These are phyloP conservation scores for Leucophora obtusa DNA, from an alignment of 2,888 invertebrate species.

Conservation along the genomic window DNA sequence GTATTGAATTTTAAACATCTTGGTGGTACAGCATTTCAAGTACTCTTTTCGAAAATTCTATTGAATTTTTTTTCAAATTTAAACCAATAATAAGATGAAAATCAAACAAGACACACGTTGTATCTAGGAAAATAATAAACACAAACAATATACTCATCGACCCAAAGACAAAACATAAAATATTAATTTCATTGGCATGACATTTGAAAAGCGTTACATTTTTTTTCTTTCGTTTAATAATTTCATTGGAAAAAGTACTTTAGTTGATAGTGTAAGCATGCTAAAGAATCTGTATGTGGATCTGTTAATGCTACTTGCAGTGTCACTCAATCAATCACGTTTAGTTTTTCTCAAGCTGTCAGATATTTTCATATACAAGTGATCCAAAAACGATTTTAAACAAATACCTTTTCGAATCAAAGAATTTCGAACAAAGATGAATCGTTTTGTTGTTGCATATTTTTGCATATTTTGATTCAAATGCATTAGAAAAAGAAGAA, in stretches of 20 bases:
- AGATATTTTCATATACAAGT: too few relatives aligned
- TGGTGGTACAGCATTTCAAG: slow-evolving; percentile 25
- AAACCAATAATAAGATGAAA: slow-evolving; percentile 28
- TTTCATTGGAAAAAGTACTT: slow-evolving; percentile 21
- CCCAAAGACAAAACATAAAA: slow-evolving; percentile 3
- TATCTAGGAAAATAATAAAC: not conserved
- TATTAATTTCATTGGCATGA: slow-evolving; percentile 10
- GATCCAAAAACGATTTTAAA: too few relatives aligned
- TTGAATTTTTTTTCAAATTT: slow-evolving; percentile 34
- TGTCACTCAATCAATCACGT: slow-evolving; percentile 55
- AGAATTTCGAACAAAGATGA: too few relatives aligned
- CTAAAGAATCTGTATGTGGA: slow-evolving; percentile 21
- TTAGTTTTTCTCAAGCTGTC: not conserved
- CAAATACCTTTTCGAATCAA: too few relatives aligned
- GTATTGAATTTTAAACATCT: slow-evolving; percentile 11
- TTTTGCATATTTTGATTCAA: too few relatives aligned
- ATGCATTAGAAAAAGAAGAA: too few relatives aligned
- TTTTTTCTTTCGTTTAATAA: slow-evolving; percentile 11
- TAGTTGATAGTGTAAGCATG: not conserved
- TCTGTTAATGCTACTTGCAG: slow-evolving; percentile 26
- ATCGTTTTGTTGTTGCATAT: too few relatives aligned
- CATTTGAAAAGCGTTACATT: not conserved
- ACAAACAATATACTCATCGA: not conserved
- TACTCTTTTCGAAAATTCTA: slow-evolving; percentile 17
- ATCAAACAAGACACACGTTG: slow-evolving; percentile 25